Percentiles rank a stretch among this genome's conserved stretches.
Evolutionary conservation across 2,888 invertebrate genomes (phyloP).

Genomic region (Campaea margaritaria): DNA sequence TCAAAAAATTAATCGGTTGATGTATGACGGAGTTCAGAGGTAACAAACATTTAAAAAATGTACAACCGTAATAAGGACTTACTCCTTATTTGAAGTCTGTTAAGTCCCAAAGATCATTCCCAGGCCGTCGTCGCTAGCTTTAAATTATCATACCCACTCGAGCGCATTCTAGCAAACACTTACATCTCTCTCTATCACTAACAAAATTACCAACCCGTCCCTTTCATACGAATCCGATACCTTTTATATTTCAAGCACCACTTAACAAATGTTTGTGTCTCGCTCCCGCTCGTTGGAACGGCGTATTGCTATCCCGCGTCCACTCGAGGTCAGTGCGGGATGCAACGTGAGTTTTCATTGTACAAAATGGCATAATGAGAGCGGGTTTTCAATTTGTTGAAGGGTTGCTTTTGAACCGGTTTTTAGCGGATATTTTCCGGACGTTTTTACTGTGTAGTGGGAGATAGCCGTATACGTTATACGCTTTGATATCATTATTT

Average conservation of each 20-base stretch:
- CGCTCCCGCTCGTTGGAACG: slow-evolving; percentile 48
- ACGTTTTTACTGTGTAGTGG: slow-evolving; percentile 22
- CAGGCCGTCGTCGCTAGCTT: slow-evolving; percentile 10
- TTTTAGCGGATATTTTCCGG: slow-evolving; percentile 38
- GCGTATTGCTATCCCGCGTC: slow-evolving; percentile 57
- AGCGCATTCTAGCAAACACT: slow-evolving; percentile 34
- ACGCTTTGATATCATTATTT: not conserved
- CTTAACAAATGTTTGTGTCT: slow-evolving; percentile 60
- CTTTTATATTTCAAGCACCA: slow-evolving; percentile 79
- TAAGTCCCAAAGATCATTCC: slow-evolving; percentile 4
- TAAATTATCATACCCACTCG: slow-evolving; percentile 26
- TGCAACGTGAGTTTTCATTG: slow-evolving; percentile 73
- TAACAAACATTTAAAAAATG: too few species aligned
- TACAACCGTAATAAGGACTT: too few species aligned
- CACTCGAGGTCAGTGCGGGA: slow-evolving; percentile 66
- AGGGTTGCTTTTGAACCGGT: slow-evolving; percentile 43
- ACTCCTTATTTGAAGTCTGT: too few species aligned
- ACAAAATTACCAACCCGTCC: slow-evolving; percentile 37
- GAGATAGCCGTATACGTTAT: slow-evolving; percentile 6
- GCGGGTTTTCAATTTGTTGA: slow-evolving; percentile 48
- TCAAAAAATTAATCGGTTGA: too few species aligned
- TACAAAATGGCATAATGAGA: slow-evolving; percentile 62
- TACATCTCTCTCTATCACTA: slow-evolving; percentile 33
- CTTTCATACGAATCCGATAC: slow-evolving; percentile 68
- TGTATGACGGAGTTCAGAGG: too few species aligned